Conservation (phyloP, 2,888 invertebrate genomes). For the Gisinianus flammeolus region DNA sequence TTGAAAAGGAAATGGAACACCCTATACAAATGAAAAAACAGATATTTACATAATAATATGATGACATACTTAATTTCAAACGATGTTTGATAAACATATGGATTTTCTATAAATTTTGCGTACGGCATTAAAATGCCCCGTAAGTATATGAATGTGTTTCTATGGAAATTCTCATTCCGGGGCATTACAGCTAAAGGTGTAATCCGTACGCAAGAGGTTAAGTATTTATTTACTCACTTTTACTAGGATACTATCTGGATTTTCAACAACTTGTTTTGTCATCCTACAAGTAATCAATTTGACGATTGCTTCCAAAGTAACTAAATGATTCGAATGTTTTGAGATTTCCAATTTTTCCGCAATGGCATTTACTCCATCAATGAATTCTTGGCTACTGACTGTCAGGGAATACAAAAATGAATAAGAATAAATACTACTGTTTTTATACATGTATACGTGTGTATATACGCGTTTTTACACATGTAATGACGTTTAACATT, state of each 20-base stretch:
- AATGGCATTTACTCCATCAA: constrained; percentile 77
- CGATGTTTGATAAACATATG: too few relatives aligned
- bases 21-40: constrained; percentile 62
- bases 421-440: too few relatives aligned
- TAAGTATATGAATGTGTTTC: too few relatives aligned
- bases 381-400: constrained; percentile 85
- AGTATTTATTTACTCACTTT: constrained; percentile 60
- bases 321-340: constrained; percentile 79
- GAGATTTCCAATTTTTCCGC: constrained; percentile 80
- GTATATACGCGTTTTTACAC: not conserved
- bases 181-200: too few relatives aligned
- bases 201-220: too few relatives aligned
- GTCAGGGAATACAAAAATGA: constrained; percentile 54
- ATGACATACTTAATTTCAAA: too few relatives aligned
- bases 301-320: constrained; percentile 74
- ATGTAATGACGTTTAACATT: not conserved
- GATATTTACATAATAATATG: not conserved
- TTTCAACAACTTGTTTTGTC: constrained; percentile 67
- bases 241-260: constrained; percentile 65
- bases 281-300: constrained; percentile 68
- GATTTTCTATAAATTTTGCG: too few relatives aligned
- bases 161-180: too few relatives aligned
- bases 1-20: constrained; percentile 74
- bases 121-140: too few relatives aligned
- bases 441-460: not conserved